A percentile compares a stretch with the other conserved stretches of the same genome.
These are phyloP conservation scores for Sarotherodon lohbergeri DNA, from an alignment of 2,113 vertebrate species.

Conservation along the genomic window DNA sequence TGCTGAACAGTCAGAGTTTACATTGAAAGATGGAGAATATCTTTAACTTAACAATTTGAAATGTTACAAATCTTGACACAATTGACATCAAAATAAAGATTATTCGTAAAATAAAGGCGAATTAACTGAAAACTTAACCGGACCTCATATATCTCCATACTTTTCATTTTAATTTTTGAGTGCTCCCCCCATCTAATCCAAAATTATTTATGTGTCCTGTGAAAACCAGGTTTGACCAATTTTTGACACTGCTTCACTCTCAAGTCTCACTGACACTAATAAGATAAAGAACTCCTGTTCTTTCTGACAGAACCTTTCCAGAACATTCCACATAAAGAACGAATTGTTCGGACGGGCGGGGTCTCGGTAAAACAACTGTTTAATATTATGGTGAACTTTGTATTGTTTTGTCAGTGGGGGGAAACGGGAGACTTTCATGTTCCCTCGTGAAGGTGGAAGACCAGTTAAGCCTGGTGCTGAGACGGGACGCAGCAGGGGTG, in stretches of 20 bases:
- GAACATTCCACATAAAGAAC: conserved; percentile 5
- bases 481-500: conserved; percentile 2
- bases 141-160: background rate
- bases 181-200: background rate
- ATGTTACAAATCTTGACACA: background rate
- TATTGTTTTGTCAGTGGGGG: conserved; percentile 30
- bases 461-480: background rate
- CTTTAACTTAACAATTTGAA: background rate
- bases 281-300: background rate
- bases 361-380: conserved; percentile 9
- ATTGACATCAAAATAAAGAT: background rate
- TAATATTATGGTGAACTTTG: conserved; percentile 35
- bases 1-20: background rate
- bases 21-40: background rate
- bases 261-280: background rate
- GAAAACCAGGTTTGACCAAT: background rate
- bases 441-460: background rate
- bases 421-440: conserved; percentile 29
- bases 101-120: background rate
- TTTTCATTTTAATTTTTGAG: background rate
- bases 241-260: background rate
- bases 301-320: background rate
- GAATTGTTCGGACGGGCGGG: conserved; percentile 13
- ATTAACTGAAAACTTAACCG: background rate
- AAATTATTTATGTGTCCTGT: background rate